Evolutionary conservation across 1,140 invertebrate species (phyloP), one percentile per base, ranked within the genome.

Genomic region (Dermatophagoides farinae): DNA sequence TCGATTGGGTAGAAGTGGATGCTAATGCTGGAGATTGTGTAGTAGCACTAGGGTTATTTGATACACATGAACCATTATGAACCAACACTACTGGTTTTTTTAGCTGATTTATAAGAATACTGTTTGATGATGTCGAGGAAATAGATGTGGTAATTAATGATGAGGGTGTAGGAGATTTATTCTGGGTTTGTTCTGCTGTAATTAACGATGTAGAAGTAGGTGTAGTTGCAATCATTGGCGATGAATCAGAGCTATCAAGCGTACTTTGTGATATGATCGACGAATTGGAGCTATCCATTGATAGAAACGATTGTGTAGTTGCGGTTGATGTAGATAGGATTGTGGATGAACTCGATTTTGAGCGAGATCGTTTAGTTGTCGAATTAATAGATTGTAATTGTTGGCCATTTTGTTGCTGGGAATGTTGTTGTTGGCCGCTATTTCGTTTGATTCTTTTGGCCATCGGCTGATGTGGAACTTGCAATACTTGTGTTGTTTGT

Each of bases 91-190:
- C 11, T 4, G 41, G 12, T 44, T 37, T 23, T 18, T 11, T 55
- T 6, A 55, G 53, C 31, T 55, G 53, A 18, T 31, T 38, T n/a
- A 55, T 55, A 1, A 55, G 53, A 38, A 55, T 55, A 55, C 53
- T 55, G 53, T 55, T 55, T n/a, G 50, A 31, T 12, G 50, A 16
- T 14, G 14, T 4, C 10, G 14, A 14, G 2, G 14, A n/a, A 4
- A 12, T 5, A 38, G 14, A 11, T 10, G n/a, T 50, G 18, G n/a
- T 38, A 12, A 25, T 14, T 12, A 16, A 12, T 2, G 22, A 50
- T 31, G 23, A 18, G 9, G 51, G 25, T 25, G 51, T 23, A 18
- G 23, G 4, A 25, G 37, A 53, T 53, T 18, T 23, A n/a, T n/a
- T 20, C 43, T 31, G 31, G 2, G 31, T 31, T 31, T 31, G 31